Conservation (phyloP, 2,888 invertebrate genomes). For the Megaustenia siamemsis region DNA sequence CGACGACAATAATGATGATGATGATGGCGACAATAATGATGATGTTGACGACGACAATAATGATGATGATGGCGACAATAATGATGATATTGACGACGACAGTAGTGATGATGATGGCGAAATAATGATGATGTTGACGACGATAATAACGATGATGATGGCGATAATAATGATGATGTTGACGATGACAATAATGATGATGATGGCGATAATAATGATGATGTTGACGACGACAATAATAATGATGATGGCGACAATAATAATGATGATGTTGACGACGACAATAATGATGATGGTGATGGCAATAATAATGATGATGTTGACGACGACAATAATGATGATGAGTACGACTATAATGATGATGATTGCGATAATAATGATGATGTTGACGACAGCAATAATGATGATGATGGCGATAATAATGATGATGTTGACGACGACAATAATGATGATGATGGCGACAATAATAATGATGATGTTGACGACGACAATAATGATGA, state of each 20-base stretch:
- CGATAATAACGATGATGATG: background rate
- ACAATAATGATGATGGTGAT: constrained; percentile 6
- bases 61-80: constrained; percentile 25
- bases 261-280: constrained; percentile 11
- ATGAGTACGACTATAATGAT: too few species aligned
- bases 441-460: constrained; percentile 8
- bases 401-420: too few species aligned
- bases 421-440: too few species aligned
- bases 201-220: background rate
- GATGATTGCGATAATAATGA: constrained; percentile 9
- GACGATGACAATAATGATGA: background rate
- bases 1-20: background rate
- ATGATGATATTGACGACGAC: constrained; percentile 15
- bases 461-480: constrained; percentile 8
- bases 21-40: background rate
- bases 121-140: background rate
- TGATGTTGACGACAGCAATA: too few species aligned
- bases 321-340: too few species aligned
- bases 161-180: background rate
- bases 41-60: background rate
- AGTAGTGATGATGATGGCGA: background rate
- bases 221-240: background rate
- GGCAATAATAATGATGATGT: constrained; percentile 23
- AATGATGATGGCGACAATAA: constrained; percentile 22
- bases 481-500: constrained; percentile 12